Evolutionary conservation across 2,797 vertebrate genomes (phyloP).

Genomic region (Halcyon leucocephala): DNA sequence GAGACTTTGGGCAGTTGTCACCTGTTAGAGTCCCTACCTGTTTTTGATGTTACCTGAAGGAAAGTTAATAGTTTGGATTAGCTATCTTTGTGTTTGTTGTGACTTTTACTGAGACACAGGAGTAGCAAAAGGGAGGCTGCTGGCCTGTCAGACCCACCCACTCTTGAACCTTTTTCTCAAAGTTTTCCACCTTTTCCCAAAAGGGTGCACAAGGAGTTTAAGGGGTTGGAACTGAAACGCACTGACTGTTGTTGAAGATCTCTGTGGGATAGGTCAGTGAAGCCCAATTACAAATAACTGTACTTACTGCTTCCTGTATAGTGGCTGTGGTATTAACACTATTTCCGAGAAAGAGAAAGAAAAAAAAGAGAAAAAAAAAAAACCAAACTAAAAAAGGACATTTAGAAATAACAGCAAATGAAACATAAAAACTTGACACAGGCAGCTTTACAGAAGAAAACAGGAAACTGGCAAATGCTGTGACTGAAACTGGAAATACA

Average conservation of each 20-base stretch:
- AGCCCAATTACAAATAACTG: background rate
- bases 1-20: background rate
- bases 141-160: rapidly evolving
- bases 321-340: background rate
- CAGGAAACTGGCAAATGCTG: background rate
- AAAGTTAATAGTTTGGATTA: background rate
- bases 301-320: background rate
- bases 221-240: background rate
- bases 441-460: background rate
- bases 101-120: background rate
- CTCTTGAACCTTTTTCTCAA: background rate
- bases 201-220: background rate
- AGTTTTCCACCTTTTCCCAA: background rate
- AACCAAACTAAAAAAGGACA: background rate
- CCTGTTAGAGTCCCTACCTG: background rate
- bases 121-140: background rate
- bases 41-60: background rate
- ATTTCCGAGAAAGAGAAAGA: background rate
- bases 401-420: background rate
- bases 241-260: background rate
- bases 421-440: background rate
- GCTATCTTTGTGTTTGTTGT: background rate
- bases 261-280: background rate
- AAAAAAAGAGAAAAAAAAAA: background rate
- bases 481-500: background rate